phyloP scores from a whole-genome alignment of 1,140 invertebrate genomes.

The Nomia melanderi region DNA sequence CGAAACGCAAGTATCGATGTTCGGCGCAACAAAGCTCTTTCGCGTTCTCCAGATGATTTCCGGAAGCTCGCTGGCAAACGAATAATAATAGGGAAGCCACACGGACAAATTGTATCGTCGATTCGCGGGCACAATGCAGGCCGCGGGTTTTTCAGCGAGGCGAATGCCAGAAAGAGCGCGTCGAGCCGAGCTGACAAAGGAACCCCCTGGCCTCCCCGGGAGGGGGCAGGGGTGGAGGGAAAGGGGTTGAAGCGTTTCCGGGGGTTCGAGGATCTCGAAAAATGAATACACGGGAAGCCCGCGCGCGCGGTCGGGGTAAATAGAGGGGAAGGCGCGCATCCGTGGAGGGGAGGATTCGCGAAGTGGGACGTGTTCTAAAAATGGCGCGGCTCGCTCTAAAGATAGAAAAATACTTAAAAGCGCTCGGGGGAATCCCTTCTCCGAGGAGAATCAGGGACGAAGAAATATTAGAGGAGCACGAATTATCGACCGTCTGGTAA shows the following conservation, averaged over 20 bases:
- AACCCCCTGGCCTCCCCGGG: no score
- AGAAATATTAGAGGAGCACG: not conserved
- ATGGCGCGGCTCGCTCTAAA: constrained; percentile 2
- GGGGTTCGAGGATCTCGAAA: constrained; percentile 9
- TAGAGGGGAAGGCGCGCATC: not conserved
- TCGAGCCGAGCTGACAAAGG: no score
- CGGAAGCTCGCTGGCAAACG: not conserved
- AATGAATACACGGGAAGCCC: constrained; percentile 9
- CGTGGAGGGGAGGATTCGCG: not conserved
- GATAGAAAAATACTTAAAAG: constrained; percentile 10
- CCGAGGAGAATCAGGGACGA: constrained; percentile 25
- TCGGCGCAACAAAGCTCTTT: no score
- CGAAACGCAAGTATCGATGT: not conserved
- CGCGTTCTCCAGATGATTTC: not conserved
- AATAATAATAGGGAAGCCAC: not conserved
- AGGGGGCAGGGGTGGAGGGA: no score
- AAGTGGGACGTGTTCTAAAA: constrained; percentile 40
- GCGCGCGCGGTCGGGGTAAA: not conserved
- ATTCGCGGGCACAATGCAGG: not conserved
- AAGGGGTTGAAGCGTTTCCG: not conserved
- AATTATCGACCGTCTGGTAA: constrained; percentile 18
- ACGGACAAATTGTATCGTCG: constrained; percentile 5
- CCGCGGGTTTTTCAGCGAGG: not conserved
- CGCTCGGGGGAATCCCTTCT: not conserved
- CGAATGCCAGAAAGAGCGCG: not conserved